phyloP scores from a whole-genome alignment of 2,888 invertebrate genomes.

The Cybosia mesomella region DNA sequence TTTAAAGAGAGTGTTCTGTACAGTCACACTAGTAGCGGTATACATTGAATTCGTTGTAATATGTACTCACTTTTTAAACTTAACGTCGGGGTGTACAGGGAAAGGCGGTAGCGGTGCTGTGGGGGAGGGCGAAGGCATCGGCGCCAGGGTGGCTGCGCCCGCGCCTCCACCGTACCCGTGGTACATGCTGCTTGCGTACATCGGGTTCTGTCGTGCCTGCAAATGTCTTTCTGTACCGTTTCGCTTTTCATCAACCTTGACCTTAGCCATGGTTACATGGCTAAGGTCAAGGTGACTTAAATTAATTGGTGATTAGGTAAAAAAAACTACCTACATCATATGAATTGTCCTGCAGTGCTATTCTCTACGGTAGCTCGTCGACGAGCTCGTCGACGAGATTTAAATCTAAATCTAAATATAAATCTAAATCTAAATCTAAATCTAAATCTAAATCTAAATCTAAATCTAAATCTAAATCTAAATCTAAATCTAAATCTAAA shows the following conservation, averaged over 20 bases:
- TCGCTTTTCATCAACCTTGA: slow-evolving; percentile 49
- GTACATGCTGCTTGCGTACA: slow-evolving; percentile 87
- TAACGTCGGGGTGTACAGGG: slow-evolving; percentile 97
- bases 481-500: too few relatives aligned
- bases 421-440: too few relatives aligned
- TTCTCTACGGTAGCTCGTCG: too few relatives aligned
- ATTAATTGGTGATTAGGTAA: too few relatives aligned
- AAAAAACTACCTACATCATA: too few relatives aligned
- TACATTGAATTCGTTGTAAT: not conserved
- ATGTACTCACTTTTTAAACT: slow-evolving; percentile 89
- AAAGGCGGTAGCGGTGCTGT: slow-evolving; percentile 85
- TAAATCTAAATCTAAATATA: too few relatives aligned
- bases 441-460: too few relatives aligned
- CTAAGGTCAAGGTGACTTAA: slow-evolving; percentile 15
- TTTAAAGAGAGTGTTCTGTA: too few relatives aligned
- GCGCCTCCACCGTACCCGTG: slow-evolving; percentile 83
- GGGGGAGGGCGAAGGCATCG: slow-evolving; percentile 81
- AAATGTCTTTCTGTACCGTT: slow-evolving; percentile 54
- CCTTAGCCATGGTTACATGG: slow-evolving; percentile 37
- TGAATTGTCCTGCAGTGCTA: too few relatives aligned
- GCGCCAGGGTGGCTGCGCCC: slow-evolving; percentile 73
- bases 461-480: too few relatives aligned
- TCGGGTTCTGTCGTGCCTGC: slow-evolving; percentile 85
- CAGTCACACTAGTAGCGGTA: too few relatives aligned
- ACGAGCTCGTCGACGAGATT: too few relatives aligned